phyloP scores from a whole-genome alignment of 2,888 invertebrate genomes.

The Empis stercorea region DNA sequence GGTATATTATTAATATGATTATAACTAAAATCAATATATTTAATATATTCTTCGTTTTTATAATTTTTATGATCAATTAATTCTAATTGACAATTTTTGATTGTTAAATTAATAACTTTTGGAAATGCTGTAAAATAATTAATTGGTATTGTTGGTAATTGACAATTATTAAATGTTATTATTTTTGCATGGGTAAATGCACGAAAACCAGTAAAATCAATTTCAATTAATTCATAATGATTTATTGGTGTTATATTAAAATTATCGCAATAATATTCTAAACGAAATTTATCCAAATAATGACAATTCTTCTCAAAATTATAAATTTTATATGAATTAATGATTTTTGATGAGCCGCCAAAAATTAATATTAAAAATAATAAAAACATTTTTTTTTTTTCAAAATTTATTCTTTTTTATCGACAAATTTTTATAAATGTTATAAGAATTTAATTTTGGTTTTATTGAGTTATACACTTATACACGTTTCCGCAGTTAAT shows the following conservation, averaged over 20 bases:
- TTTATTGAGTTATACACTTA: too few species aligned
- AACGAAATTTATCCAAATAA: not conserved
- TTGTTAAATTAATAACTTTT: not conserved
- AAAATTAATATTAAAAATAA: too few species aligned
- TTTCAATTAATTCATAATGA: not conserved
- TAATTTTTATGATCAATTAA: not conserved
- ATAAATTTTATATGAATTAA: not conserved
- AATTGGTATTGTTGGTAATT: not conserved
- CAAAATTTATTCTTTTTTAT: too few species aligned
- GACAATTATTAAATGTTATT: not conserved
- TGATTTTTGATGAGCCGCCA: not conserved
- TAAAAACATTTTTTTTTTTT: too few species aligned
- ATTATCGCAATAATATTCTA: not conserved
- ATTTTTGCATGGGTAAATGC: not conserved
- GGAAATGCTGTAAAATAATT: constrained; percentile 1
- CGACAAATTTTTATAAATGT: too few species aligned
- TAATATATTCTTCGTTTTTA: not conserved
- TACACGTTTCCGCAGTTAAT: too few species aligned
- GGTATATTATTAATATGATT: not conserved
- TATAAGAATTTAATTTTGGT: too few species aligned
- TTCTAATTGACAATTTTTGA: not conserved
- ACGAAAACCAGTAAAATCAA: not conserved
- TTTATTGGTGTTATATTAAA: not conserved
- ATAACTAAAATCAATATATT: not conserved
- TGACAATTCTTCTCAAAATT: not conserved